A percentile compares a stretch with the other conserved stretches of the same genome.
These are phyloP conservation scores for Steinernema khuongi DNA, from an alignment of 1,140 invertebrate species.

Conservation along the genomic window DNA sequence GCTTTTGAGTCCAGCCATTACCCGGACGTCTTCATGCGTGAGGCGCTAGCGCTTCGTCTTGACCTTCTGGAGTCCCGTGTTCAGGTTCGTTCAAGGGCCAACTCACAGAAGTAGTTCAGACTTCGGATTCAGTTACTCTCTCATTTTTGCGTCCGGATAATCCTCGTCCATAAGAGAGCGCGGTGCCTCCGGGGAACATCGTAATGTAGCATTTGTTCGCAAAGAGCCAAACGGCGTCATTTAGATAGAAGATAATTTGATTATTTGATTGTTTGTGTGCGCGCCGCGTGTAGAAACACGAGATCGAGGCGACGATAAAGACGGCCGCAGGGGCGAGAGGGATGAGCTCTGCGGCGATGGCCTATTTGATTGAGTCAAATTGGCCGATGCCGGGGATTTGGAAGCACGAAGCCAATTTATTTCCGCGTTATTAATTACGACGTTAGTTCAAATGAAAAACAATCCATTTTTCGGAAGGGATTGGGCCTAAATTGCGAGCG, in stretches of 20 bases:
- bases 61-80: constrained; percentile 95
- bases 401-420: not conserved
- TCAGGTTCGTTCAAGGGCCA: constrained; percentile 68
- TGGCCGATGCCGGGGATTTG: not conserved
- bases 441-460: not conserved
- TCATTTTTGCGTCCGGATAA: no score
- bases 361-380: not conserved
- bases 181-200: not conserved
- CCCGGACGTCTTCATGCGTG: constrained; percentile 94
- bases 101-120: not conserved
- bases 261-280: constrained; percentile 5
- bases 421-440: constrained; percentile 3
- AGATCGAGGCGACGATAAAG: constrained; percentile 7
- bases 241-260: constrained; percentile 12
- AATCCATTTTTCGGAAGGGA: not conserved
- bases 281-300: not conserved
- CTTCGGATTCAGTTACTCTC: no score
- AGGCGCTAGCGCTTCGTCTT: constrained; percentile 84
- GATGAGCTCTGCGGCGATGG: not conserved
- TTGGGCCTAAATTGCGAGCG: no score
- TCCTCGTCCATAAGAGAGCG: no score
- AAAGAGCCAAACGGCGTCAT: not conserved
- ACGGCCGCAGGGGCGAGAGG: not conserved
- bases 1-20: constrained; percentile 94
- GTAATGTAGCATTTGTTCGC: not conserved